Base-by-base conservation (phyloP, 2,113 vertebrate genomes). In the Theristicus caerulescens region DNA sequence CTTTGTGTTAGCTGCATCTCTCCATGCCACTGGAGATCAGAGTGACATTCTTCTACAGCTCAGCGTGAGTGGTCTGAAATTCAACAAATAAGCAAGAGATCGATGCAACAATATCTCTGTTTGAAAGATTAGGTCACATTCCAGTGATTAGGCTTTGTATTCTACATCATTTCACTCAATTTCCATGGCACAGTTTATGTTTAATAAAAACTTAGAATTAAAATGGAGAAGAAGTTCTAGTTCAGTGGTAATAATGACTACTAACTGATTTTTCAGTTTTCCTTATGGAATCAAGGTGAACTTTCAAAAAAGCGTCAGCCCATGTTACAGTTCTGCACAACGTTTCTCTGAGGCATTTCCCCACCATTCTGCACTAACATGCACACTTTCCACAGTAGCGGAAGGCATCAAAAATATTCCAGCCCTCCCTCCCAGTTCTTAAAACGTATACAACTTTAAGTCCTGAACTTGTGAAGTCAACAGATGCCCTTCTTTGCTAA, bases 331-430 rank as follows among this genome's bases (percentile, higher is more conserved):
- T 29, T 32, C 40, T 61, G 36, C 15, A 40, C 31, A 32, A 14
- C 0, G 0, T 38, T 89, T 71, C 47, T 61, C 76, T 34, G 76
- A 83, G 71, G 59, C 51, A 10, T 51, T 52, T 77, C 51, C 58
- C 46, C 11, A 22, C 25, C 47, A 1, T 8, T 77, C 47, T 47
- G n/a, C 32, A 36, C 25, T 62, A 38, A 69, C 18, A 20, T 2
- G 3, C 29, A 49, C 0, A 0, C n/a, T 34, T 76, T 58, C 62
- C 85, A 32, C 65, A 22, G 42, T 8, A 44, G 26, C 2, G 2
- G 44, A 58, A 92, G 31, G 36, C n/a, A 55, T 13, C 20, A 54
- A 17, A 88, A 90, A 40, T 16, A 70, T 19, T 29, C 55, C 38
- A 73, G 6, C 20, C 31, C 31, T 84, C 40, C n/a, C 26, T 79